Base-by-base conservation (phyloP, 2,888 invertebrate genomes). In the Thecophora atra region DNA sequence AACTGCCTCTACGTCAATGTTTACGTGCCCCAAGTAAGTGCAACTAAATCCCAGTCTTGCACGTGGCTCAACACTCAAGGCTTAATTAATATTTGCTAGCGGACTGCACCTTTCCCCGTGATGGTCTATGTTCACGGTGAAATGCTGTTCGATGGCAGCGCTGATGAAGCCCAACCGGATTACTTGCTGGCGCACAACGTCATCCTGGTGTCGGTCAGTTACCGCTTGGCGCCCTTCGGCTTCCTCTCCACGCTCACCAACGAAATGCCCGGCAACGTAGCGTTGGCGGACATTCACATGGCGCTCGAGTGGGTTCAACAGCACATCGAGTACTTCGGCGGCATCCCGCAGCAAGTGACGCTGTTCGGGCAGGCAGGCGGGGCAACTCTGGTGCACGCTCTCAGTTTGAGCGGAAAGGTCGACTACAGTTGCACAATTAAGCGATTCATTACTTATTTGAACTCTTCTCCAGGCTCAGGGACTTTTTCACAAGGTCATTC, bases 321-420 rank as follows among this genome's bases (percentile, higher is more conserved):
- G 19, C 81, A 89, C 78, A 87, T 89, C 19, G 78, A 74, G 3
- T 74, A 80, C 52, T 89, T 90, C 75, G 88, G 89, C 37, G 90
- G 89, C 1, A 85, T 88, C 77, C 81, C 87, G 6, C 77, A 79
- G 7, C 80, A 81, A 44, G 85, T 90, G 0, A 89, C 89, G 0
- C 77, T 89, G 3, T 84, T 88, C 60, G 89, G 89, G 1, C 89
- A 90, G 77, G 88, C 89, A 26, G 88, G 89, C 17, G 89, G 89
- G 1, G 88, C 87, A 3, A 86, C 85, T 0, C 84, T 89, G 37
- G 87, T 87, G 0, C 87, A 88, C 24, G 84, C 88, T 1, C 81
- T 89, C 42, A 82, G 87, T 72, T 77, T 87, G 58, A 88, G 87
- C 76, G 87, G 87, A 11, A 81, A 85, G 64, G 85, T 86, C n/a